Percentiles rank a stretch among this genome's conserved stretches.
These are phyloP conservation scores for Gymnothorax reevesii DNA, from an alignment of 2,797 vertebrate genomes.

Conservation along the genomic window DNA sequence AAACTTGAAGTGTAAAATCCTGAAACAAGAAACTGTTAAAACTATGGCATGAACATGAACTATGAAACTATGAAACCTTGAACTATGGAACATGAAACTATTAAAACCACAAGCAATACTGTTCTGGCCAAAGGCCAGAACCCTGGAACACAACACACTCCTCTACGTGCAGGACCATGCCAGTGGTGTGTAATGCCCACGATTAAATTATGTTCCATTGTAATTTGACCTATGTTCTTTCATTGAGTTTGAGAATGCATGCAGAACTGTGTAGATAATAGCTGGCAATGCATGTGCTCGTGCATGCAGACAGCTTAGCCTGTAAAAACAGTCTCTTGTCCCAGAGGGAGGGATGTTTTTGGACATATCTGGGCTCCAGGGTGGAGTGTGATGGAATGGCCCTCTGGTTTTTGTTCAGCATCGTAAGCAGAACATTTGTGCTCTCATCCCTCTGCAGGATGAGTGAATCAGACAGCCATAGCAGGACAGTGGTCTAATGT, in stretches of 20 bases:
- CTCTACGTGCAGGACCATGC: not conserved
- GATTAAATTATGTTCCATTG: not conserved
- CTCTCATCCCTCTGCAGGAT: not conserved
- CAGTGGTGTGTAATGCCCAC: not conserved
- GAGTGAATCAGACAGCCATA: not conserved
- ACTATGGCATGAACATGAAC: too few species aligned
- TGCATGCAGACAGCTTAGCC: not conserved
- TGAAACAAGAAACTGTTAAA: too few species aligned
- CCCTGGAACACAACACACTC: too few species aligned
- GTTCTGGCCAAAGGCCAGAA: too few species aligned
- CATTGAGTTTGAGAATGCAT: not conserved
- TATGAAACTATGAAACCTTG: too few species aligned
- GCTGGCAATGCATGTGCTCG: not conserved
- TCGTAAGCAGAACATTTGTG: not conserved
- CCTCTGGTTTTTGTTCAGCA: not conserved
- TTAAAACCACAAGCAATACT: too few species aligned
- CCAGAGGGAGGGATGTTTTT: not conserved
- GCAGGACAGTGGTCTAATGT: not conserved
- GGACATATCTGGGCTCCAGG: constrained; percentile 1
- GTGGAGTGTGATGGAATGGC: not conserved
- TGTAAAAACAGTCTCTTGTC: not conserved
- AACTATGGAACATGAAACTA: too few species aligned
- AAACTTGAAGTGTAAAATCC: too few species aligned
- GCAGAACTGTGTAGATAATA: not conserved
- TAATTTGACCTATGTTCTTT: not conserved